phyloP scores from a whole-genome alignment of 2,113 vertebrate genomes.

The Tragelaphus buxtoni region DNA sequence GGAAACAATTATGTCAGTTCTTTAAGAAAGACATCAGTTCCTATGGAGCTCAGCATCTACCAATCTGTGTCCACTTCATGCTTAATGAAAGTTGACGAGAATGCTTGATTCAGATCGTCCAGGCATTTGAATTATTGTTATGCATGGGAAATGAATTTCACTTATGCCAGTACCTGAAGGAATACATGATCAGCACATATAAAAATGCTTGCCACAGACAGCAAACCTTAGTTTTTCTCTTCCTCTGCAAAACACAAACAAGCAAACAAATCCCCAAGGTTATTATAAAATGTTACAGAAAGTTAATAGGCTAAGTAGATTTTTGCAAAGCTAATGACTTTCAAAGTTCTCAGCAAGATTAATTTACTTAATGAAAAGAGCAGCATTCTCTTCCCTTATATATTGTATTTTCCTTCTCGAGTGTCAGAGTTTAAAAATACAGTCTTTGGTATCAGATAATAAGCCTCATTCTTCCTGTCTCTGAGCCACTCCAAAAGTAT shows the following conservation, averaged over 20 bases:
- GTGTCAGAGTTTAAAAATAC: neutral
- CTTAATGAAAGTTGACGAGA: neutral
- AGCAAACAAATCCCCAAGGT: neutral
- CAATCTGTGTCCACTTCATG: neutral
- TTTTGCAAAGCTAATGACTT: constrained; percentile 1
- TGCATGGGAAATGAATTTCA: neutral
- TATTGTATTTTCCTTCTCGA: neutral
- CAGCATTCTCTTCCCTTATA: neutral
- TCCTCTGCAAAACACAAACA: neutral
- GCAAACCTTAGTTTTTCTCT: neutral
- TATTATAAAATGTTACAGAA: neutral
- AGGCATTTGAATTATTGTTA: neutral
- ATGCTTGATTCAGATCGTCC: neutral
- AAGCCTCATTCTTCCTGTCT: neutral
- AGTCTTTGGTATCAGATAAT: neutral
- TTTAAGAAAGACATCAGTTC: neutral
- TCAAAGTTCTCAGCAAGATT: neutral
- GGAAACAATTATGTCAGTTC: neutral
- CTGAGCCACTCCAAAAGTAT: neutral
- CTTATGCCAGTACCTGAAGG: neutral
- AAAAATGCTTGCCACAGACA: neutral
- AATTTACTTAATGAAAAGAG: constrained; percentile 7
- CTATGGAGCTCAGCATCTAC: neutral
- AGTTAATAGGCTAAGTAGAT: neutral
- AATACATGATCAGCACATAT: neutral